Evolutionary conservation across 2,888 invertebrate species (phyloP), one percentile per base, ranked within the genome.

Genomic region (Leptarthrus brevirostris): DNA sequence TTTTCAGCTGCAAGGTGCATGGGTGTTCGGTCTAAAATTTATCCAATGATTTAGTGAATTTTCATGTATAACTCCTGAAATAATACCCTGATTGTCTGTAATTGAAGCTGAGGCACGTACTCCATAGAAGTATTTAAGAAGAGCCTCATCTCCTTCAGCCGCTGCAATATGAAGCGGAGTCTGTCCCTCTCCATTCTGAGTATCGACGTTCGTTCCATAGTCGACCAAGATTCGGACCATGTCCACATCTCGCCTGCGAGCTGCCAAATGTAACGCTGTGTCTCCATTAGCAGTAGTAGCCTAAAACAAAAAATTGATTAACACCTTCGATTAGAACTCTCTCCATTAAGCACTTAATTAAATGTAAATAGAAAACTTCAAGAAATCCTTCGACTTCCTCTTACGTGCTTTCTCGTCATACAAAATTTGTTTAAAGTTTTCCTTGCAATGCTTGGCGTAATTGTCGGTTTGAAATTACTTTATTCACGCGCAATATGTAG

Each of bases 1-100:
- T 95, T 93, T 86, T 98, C 98, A 0, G 98, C 98, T 12, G 99
- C 99, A 81, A 98, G 87, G 85, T 98, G 98, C 89, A 98, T 94
- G 0, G 98, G 97, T 1, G 97, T 97, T 56, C 98, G 92, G 86
- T 99, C 98, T 89, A 85, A 14, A 81, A 79, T 75, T 76, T 74
- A 53, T 22, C 22, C 26, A 30, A 8, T 2, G 6, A 20, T 12
- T 34, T 14, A 49, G 12, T 5, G n/a, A 1, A 24, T 16, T 47
- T 8, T 20, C 3, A 24, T 8, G 4, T 56, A 14, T 5, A 26
- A 22, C 2, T 26, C n/a, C 1, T 1, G 10, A 34, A n/a, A 58
- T 77, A 79, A 79, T 79, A 91, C 92, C 92, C 88, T 96, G 96
- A 84, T 96, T 95, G 86, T 99, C 98, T 73, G 93, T 90, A 79